Conservation (phyloP, 1,140 invertebrate species). For the Trichogramma pretiosum region DNA sequence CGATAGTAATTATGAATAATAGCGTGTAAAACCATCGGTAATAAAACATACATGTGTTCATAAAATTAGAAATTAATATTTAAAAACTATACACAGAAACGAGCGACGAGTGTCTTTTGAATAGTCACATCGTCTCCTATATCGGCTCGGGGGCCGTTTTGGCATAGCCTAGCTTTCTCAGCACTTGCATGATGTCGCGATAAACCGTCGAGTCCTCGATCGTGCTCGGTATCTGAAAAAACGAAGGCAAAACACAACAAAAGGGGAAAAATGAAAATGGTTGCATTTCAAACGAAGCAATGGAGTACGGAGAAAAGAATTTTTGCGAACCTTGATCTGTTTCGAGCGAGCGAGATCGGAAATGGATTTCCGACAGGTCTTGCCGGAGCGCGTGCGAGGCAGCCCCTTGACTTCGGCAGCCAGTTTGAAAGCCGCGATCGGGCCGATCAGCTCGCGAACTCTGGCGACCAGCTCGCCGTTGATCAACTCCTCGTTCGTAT, state of each 20-base stretch:
- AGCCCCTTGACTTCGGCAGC: conserved; percentile 67
- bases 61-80: too few relatives aligned
- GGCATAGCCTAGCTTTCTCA: conserved; percentile 69
- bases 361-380: conserved; percentile 79
- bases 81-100: too few relatives aligned
- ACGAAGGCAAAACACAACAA: conserved; percentile 3
- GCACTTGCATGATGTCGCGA: conserved; percentile 59
- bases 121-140: too few relatives aligned
- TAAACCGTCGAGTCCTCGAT: conserved; percentile 84
- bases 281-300: neutral
- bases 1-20: too few relatives aligned
- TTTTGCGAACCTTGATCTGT: conserved; percentile 59
- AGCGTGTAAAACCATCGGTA: too few relatives aligned
- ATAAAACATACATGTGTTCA: too few relatives aligned
- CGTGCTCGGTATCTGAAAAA: conserved; percentile 65
- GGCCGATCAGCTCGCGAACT: conserved; percentile 74
- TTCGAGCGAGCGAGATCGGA: conserved; percentile 73
- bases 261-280: neutral
- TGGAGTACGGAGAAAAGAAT: neutral
- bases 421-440: conserved; percentile 78
- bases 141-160: conserved; percentile 60
- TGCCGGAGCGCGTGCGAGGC: conserved; percentile 67
- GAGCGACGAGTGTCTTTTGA: too few relatives aligned
- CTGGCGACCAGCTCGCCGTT: conserved; percentile 58
- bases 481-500: conserved; percentile 52